Base-by-base conservation (phyloP, 2,797 vertebrate genomes). In the Onychomys leucogaster region DNA sequence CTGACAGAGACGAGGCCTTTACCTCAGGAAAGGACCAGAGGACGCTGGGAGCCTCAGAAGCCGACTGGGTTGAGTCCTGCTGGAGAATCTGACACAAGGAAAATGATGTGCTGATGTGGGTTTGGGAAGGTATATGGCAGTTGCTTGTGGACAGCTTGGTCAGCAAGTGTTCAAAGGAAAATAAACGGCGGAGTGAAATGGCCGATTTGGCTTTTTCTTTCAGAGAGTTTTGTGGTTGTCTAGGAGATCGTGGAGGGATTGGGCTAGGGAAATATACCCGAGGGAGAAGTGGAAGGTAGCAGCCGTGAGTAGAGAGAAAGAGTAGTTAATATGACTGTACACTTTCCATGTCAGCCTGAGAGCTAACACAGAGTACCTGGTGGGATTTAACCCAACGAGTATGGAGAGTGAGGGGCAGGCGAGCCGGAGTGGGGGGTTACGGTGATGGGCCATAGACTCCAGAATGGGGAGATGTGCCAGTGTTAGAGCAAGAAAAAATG, bases 271-370 rank as follows among this genome's bases (percentile, higher is more conserved):
- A 67, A 32, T 41, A 69, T 0, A 75, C 69, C 71, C 5, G 19
- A 84, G 43, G 81, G 52, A 0, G 0, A 41, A 3, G 25, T 81
- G 84, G 32, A 87, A 29, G 27, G 69, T 25, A 65, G 59, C 29
- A n/a, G 88, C 84, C 78, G 21, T 86, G 88, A 87, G 67, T 89
- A 93, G 89, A 71, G 85, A 82, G 83, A 61, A 59, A 77, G 29
- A 49, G 32, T 32, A 7, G 37, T 63, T 13, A 6, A 29, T 34
- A 3, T 61, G 59, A n/a, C 86, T 71, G 17, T 67, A 2, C 67
- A 43, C 78, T 89, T 93, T 83, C 41, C 23, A 14, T 19, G n/a
- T 83, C 41, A 59, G 90, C 67, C 78, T 85, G 59, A 59, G 55
- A 94, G 46, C 41, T 78, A 61, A 59, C 75, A 57, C 65, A 76